These are phyloP conservation scores for Carassius gibelio DNA, from an alignment of 2,113 vertebrate genomes.

Conservation along the genomic window DNA sequence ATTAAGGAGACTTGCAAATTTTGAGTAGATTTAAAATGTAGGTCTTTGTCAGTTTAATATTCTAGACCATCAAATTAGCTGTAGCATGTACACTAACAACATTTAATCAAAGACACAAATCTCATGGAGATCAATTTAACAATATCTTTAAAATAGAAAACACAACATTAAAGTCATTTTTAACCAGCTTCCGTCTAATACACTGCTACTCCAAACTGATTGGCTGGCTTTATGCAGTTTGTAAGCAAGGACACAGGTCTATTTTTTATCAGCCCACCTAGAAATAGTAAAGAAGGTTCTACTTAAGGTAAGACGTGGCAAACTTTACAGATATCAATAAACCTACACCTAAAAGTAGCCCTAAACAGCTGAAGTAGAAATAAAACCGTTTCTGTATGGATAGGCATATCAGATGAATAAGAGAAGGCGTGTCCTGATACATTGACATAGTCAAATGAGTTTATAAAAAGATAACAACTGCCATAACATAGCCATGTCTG, in stretches of 20 bases:
- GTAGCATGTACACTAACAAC: neutral
- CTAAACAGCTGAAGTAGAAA: neutral
- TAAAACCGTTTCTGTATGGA: neutral
- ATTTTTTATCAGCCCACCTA: neutral
- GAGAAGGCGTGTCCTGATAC: neutral
- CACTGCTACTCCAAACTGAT: neutral
- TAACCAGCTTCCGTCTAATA: neutral
- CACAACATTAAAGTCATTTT: neutral
- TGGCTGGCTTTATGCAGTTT: neutral
- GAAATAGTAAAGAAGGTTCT: neutral
- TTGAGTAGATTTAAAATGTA: neutral
- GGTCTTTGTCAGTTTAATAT: slow-evolving; percentile 1
- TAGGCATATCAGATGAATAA: neutral
- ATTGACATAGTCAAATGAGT: neutral
- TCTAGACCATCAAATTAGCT: neutral
- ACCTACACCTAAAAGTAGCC: neutral
- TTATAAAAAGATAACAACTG: neutral
- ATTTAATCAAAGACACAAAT: neutral
- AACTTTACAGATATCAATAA: neutral
- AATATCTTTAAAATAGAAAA: neutral
- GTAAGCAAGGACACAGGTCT: neutral
- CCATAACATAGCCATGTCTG: neutral
- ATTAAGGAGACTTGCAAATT: slow-evolving; percentile 35
- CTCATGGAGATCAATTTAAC: neutral
- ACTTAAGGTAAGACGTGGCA: neutral